These are phyloP conservation scores for Manduca sexta DNA, from an alignment of 1,140 invertebrate species.

Conservation along the genomic window DNA sequence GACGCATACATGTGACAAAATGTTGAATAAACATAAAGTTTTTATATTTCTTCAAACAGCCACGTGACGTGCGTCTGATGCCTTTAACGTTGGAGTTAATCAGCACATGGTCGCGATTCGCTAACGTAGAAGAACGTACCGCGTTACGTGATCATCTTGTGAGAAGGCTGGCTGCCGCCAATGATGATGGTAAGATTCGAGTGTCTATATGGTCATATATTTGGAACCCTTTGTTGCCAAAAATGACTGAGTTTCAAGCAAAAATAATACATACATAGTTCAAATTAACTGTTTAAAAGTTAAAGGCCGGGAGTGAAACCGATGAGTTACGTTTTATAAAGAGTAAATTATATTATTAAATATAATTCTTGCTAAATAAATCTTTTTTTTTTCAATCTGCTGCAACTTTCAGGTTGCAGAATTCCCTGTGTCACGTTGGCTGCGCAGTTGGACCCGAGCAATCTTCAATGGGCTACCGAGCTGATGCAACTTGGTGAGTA, in stretches of 20 bases:
- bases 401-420: slow-evolving; percentile 43
- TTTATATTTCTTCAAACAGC: background rate
- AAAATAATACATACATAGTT: no score
- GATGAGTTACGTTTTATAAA: no score
- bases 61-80: slow-evolving; percentile 41
- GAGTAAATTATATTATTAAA: no score
- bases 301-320: no score
- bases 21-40: no score
- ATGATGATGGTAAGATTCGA: slow-evolving; percentile 30
- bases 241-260: no score
- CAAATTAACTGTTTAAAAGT: no score
- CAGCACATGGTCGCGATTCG: slow-evolving; percentile 40
- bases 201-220: no score
- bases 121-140: slow-evolving; percentile 15
- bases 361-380: no score
- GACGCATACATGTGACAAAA: no score
- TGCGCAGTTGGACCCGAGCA: slow-evolving; percentile 40
- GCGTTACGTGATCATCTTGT: slow-evolving; percentile 44
- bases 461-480: slow-evolving; percentile 51
- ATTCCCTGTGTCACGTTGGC: slow-evolving; percentile 38
- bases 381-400: no score
- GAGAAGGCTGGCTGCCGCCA: slow-evolving; percentile 28
- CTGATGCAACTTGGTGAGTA: slow-evolving; percentile 50
- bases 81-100: slow-evolving; percentile 49
- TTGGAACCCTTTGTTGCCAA: no score